Percentiles rank a stretch among this genome's conserved stretches.
Conservation (phyloP, 2,797 vertebrate species). For the Sebastiscus albofasciatus region DNA sequence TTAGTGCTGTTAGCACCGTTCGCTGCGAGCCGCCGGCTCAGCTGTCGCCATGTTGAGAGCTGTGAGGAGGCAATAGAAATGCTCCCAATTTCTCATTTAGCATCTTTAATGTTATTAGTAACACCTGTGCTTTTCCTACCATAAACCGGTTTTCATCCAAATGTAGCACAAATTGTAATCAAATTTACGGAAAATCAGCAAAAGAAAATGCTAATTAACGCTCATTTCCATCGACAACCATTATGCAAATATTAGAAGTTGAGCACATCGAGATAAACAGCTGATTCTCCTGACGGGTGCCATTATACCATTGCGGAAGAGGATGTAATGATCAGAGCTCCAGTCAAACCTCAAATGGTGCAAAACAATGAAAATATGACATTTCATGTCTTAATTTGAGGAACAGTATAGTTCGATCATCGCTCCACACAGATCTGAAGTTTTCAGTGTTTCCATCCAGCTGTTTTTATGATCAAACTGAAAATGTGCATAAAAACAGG, state of each 20-base stretch:
- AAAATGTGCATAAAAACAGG: neutral
- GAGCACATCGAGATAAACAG: neutral
- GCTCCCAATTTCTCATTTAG: too few species aligned
- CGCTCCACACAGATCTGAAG: neutral
- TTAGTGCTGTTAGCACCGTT: too few species aligned
- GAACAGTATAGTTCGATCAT: neutral
- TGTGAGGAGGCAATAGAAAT: too few species aligned
- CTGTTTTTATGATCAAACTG: neutral
- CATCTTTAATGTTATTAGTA: neutral
- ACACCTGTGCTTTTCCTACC: neutral
- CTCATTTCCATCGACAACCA: neutral
- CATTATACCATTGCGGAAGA: neutral
- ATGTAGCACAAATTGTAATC: neutral
- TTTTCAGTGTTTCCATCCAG: neutral
- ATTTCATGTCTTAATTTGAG: neutral
- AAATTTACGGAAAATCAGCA: neutral
- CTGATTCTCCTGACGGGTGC: neutral
- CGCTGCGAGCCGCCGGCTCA: too few species aligned
- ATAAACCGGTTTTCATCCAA: neutral
- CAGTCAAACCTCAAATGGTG: neutral
- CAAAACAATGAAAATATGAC: neutral
- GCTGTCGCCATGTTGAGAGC: too few species aligned
- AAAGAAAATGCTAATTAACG: neutral
- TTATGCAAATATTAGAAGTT: neutral
- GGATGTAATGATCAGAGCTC: neutral